phyloP scores from a whole-genome alignment of 35 echinoderm and acorn worm species.

The Diadema setosum region DNA sequence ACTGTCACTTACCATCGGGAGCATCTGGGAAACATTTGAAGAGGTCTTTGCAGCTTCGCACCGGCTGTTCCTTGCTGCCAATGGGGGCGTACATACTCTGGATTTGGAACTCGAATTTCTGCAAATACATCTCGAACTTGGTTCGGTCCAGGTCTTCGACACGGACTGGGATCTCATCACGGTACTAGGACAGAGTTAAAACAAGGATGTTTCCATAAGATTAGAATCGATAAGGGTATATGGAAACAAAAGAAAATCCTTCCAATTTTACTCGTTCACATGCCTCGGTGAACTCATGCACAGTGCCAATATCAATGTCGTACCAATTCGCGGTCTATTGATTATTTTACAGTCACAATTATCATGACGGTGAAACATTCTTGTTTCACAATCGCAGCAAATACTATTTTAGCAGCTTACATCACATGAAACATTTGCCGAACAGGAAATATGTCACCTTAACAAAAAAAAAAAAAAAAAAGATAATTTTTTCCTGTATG shows the following conservation, averaged over 20 bases:
- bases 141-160: conserved; percentile 25
- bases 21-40: conserved; percentile 79
- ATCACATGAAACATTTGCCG: no score
- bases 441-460: no score
- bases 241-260: background rate
- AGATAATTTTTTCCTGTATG: no score
- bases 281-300: no score
- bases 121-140: conserved; percentile 11
- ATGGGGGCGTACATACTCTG: conserved; percentile 50
- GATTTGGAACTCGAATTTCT: conserved; percentile 45
- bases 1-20: conserved; percentile 47
- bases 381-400: no score
- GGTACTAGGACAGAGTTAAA: conserved; percentile 8
- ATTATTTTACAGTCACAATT: no score
- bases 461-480: no score
- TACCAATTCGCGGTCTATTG: no score
- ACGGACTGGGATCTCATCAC: conserved; percentile 54
- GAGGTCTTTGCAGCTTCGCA: conserved; percentile 86
- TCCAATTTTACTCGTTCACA: background rate
- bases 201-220: no score
- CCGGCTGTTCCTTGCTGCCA: conserved; percentile 64
- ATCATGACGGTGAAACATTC: no score
- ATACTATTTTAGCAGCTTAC: no score
- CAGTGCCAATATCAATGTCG: no score
- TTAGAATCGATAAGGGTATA: background rate